Evolutionary conservation across 2,797 vertebrate genomes (phyloP).

Genomic region (Poecile montanus): DNA sequence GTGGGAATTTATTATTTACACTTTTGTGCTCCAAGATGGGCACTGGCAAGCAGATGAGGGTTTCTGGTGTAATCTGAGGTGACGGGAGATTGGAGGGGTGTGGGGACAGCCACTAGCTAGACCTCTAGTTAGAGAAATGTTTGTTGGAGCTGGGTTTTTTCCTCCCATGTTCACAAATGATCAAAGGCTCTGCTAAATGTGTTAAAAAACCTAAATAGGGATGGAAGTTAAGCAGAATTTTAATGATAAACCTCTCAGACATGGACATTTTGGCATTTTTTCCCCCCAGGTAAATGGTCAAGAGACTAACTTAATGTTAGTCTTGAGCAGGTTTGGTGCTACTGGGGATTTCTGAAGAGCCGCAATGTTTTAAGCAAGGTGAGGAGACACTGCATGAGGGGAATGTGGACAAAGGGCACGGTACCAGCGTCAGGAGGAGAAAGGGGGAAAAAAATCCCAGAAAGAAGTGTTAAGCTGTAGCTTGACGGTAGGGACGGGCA

Average conservation of each 20-base stretch:
- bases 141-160: not conserved
- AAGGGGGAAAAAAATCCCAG: fast-evolving
- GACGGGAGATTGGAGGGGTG: not conserved
- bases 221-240: not conserved
- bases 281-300: not conserved
- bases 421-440: not conserved
- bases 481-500: not conserved
- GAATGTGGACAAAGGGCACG: fast-evolving
- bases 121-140: not conserved
- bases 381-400: not conserved
- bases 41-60: not conserved
- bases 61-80: not conserved
- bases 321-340: not conserved
- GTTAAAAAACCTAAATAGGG: not conserved
- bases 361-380: not conserved
- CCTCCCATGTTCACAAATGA: not conserved
- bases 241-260: not conserved
- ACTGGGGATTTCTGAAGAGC: not conserved
- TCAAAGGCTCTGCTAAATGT: not conserved
- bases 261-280: not conserved
- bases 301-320: not conserved
- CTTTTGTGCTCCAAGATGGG: not conserved
- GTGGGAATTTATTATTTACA: not conserved
- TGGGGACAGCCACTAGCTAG: not conserved
- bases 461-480: not conserved